Percentiles rank a stretch among this genome's conserved stretches.
phyloP scores from a whole-genome alignment of 2,797 vertebrate species.

The Chaenodraco wilsoni region DNA sequence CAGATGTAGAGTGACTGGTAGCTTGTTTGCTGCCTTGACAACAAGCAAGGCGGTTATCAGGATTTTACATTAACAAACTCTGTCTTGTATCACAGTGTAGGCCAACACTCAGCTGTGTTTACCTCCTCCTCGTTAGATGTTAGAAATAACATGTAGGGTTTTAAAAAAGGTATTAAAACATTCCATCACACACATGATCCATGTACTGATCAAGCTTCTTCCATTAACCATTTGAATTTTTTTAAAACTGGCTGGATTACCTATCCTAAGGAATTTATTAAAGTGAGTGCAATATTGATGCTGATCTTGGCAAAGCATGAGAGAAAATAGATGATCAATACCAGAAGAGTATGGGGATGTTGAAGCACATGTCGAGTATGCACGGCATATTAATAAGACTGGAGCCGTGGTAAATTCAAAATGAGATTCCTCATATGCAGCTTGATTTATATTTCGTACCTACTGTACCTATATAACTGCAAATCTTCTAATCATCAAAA shows the following conservation, averaged over 20 bases:
- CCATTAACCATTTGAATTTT: constrained; percentile 8
- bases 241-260: neutral
- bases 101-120: too few relatives aligned
- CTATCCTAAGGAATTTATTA: neutral
- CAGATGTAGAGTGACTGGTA: neutral
- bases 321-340: constrained; percentile 51
- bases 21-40: neutral
- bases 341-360: constrained; percentile 6
- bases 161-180: neutral
- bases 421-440: constrained; percentile 22
- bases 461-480: neutral
- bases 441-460: constrained; percentile 18
- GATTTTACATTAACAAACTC: neutral
- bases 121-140: too few relatives aligned
- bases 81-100: neutral
- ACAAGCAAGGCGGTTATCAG: neutral
- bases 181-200: neutral
- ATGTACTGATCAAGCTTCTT: constrained; percentile 1
- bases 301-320: constrained; percentile 26
- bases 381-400: constrained; percentile 38
- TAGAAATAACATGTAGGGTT: neutral
- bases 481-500: neutral
- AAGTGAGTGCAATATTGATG: neutral
- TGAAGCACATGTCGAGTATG: neutral
- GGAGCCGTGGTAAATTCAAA: constrained; percentile 8